These are phyloP conservation scores for Pissodes strobi DNA, from an alignment of 1,140 invertebrate genomes.

Conservation along the genomic window DNA sequence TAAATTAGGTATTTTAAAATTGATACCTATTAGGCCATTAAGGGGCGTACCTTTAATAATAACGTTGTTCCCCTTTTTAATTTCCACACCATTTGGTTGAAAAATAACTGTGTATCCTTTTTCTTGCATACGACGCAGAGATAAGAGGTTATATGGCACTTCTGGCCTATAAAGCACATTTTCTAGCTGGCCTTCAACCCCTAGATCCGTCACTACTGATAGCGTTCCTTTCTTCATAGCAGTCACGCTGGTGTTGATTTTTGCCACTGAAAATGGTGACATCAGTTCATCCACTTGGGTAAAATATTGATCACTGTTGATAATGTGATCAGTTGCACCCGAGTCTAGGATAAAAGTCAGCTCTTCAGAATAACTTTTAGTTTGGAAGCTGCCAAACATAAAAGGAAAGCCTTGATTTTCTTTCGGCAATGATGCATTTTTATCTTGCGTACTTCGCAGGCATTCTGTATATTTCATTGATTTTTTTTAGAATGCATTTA, in stretches of 20 bases:
- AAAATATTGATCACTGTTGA: not conserved
- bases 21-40: not conserved
- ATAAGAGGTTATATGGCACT: not conserved
- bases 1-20: no score
- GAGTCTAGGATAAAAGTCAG: no score
- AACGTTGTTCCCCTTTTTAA: no score
- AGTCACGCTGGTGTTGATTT: not conserved
- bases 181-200: no score
- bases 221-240: no score
- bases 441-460: not conserved
- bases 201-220: not conserved
- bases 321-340: no score
- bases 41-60: not conserved
- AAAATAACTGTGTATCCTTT: no score
- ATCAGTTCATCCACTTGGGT: not conserved
- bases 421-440: not conserved
- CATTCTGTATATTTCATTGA: not conserved
- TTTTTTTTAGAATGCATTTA: conserved; percentile 60
- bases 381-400: not conserved
- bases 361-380: not conserved
- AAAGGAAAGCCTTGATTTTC: no score
- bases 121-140: no score
- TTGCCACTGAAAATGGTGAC: not conserved
- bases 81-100: not conserved
- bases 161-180: no score